A percentile compares a stretch with the other conserved stretches of the same genome.
These are phyloP conservation scores for Mayetiola destructor DNA, from an alignment of 2,888 invertebrate genomes.

Conservation along the genomic window DNA sequence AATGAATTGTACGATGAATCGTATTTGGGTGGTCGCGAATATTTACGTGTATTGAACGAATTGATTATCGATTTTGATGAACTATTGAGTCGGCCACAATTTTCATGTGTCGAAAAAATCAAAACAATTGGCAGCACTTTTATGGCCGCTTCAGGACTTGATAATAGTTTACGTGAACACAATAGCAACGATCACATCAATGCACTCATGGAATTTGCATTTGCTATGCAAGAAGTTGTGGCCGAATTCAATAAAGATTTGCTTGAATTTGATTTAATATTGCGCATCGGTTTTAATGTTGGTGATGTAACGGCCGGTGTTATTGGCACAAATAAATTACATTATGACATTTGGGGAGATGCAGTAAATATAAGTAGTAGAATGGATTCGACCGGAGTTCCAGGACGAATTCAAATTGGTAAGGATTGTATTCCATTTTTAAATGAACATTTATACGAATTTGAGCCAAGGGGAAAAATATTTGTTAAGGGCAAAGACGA, in stretches of 20 bases:
- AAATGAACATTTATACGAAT: slow-evolving; percentile 53
- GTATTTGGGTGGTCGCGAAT: slow-evolving; percentile 88
- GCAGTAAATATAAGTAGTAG: slow-evolving; percentile 93
- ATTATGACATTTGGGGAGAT: slow-evolving; percentile 98
- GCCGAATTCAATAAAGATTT: slow-evolving; percentile 80
- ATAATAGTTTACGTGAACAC: slow-evolving; percentile 54
- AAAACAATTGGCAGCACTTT: slow-evolving; percentile 95
- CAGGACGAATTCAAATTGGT: slow-evolving; percentile 70
- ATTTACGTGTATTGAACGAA: slow-evolving; percentile 86
- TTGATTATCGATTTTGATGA: slow-evolving; percentile 94
- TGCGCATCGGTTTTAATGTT: slow-evolving; percentile 79
- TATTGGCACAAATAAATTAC: slow-evolving; percentile 88
- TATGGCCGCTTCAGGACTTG: slow-evolving; percentile 94
- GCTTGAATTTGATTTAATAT: slow-evolving; percentile 73
- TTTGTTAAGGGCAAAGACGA: slow-evolving; percentile 94
- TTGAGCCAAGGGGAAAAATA: slow-evolving; percentile 84
- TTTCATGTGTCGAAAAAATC: slow-evolving; percentile 86
- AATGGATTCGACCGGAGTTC: slow-evolving; percentile 93
- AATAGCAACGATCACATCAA: slow-evolving; percentile 60
- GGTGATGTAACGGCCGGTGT: slow-evolving; percentile 95
- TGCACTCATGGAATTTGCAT: slow-evolving; percentile 81
- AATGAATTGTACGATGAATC: slow-evolving; percentile 97
- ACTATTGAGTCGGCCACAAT: slow-evolving; percentile 64
- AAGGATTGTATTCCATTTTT: slow-evolving; percentile 59
- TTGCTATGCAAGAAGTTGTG: slow-evolving; percentile 79